Evolutionary conservation across 2,113 vertebrate species (phyloP).

Genomic region (Glareola pratincola): DNA sequence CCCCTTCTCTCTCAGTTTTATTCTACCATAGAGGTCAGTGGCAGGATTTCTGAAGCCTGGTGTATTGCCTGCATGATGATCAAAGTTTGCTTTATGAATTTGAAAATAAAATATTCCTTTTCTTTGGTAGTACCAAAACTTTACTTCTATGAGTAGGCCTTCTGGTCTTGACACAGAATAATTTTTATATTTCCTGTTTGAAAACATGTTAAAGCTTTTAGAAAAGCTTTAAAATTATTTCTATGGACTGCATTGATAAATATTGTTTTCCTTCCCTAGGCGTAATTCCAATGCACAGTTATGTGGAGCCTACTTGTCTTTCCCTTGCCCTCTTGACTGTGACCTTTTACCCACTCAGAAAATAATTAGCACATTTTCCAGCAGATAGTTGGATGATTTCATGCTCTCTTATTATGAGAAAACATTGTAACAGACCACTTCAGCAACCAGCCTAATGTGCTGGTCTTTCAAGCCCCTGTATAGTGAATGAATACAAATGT

Average conservation of each 20-base stretch:
- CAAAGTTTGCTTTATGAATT: slow-evolving; percentile 43
- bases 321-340: not conserved
- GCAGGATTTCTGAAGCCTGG: slow-evolving; percentile 35
- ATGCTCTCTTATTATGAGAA: slow-evolving; percentile 27
- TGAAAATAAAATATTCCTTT: slow-evolving; percentile 15
- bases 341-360: slow-evolving; percentile 41
- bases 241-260: not conserved
- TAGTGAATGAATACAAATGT: not conserved
- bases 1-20: not conserved
- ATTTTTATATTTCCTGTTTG: slow-evolving; percentile 18
- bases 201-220: not conserved
- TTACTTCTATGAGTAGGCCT: not conserved
- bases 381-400: slow-evolving; percentile 42
- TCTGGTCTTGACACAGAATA: slow-evolving; percentile 37
- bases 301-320: not conserved
- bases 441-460: not conserved
- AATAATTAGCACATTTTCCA: slow-evolving; percentile 66
- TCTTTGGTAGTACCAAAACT: slow-evolving; percentile 4
- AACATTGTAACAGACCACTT: slow-evolving; percentile 45
- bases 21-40: slow-evolving; percentile 15
- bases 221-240: slow-evolving; percentile 22
- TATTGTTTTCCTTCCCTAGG: not conserved
- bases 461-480: not conserved
- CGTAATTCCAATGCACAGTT: slow-evolving; percentile 17
- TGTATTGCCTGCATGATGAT: slow-evolving; percentile 45